Percentiles rank a stretch among this genome's conserved stretches.
Conservation (phyloP, 2,113 vertebrate species). For the rat (Rattus norvegicus) region GRCr8 NC_086022.1:71738501-71739000, state of each 20-base stretch:
- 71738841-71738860: neutral
- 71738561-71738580: slow-evolving; percentile 40
- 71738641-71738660: slow-evolving; percentile 51
- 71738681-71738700: slow-evolving; percentile 48
- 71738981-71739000: too few relatives aligned
- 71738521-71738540: slow-evolving; percentile 26
- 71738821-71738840: neutral
- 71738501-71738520: slow-evolving; percentile 52
- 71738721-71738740: slow-evolving; percentile 63
- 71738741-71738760: slow-evolving; percentile 52
- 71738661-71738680: slow-evolving; percentile 39
- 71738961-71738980: too few relatives aligned
- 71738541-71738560: slow-evolving; percentile 58
- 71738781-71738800: neutral
- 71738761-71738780: slow-evolving; percentile 62
- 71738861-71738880: neutral
- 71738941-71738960: too few relatives aligned
- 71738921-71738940: neutral
- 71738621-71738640: slow-evolving; percentile 54
- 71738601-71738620: slow-evolving; percentile 69
- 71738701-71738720: slow-evolving; percentile 42
- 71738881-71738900: neutral
- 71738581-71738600: slow-evolving; percentile 18
- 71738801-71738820: too few relatives aligned
- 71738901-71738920: neutral